Percentiles rank a stretch among this genome's conserved stretches.
Conservation (phyloP, 2,113 vertebrate species). For the Myrmecobius fasciatus region DNA sequence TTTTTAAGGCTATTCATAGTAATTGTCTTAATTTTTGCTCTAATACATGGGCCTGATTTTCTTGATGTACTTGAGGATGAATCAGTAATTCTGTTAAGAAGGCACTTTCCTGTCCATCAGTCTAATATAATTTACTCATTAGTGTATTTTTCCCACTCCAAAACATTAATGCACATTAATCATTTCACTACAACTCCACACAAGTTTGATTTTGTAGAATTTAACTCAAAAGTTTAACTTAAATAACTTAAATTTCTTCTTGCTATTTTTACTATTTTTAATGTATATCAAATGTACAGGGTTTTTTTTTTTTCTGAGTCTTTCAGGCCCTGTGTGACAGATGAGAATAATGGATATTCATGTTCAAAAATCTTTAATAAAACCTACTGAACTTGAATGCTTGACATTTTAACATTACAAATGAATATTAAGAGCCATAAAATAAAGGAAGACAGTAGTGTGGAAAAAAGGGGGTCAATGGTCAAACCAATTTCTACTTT, state of each 20-base stretch:
- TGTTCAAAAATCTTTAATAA: neutral
- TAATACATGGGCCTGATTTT: neutral
- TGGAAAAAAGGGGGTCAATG: neutral
- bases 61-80: neutral
- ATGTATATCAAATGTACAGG: neutral
- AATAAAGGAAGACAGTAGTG: neutral
- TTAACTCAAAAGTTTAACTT: neutral
- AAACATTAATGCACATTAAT: neutral
- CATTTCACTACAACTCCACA: neutral
- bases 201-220: neutral
- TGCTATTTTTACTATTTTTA: neutral
- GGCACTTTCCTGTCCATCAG: neutral
- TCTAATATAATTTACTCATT: neutral
- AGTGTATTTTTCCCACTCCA: neutral
- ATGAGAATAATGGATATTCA: neutral
- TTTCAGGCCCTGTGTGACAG: neutral
- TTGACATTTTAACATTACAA: neutral
- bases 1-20: neutral
- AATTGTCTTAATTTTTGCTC: neutral
- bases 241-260: neutral
- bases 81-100: neutral
- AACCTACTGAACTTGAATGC: neutral
- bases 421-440: neutral
- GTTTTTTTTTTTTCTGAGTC: slow-evolving; percentile 1
- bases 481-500: neutral